Evolutionary conservation across 2,888 invertebrate species (phyloP), one percentile per base, ranked within the genome.

Genomic region (Cephus nigrinus): DNA sequence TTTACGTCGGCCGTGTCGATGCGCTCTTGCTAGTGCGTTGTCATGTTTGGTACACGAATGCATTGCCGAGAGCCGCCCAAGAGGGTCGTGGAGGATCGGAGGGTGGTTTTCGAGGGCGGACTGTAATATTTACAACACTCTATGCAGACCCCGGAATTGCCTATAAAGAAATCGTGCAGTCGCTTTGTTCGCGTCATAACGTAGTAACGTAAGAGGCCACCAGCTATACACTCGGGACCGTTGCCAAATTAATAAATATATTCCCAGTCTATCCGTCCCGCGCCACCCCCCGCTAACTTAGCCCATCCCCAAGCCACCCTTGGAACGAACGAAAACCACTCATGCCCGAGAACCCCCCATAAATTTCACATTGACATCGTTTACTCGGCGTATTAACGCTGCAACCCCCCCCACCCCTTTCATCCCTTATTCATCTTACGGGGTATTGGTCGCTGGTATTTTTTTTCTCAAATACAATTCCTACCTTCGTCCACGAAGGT

Each of bases 221-320:
- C 82, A 85, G 86, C 88, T 87, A 87, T 86, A 88, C 86, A 86
- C 84, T 83, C 86, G 89, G 90, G 90, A 89, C 82, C 85, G 82
- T 86, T 89, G 90, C 90, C 91, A 91, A 91, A 91, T 91, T 91
- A 91, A 91, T 91, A 91, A 91, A 91, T 91, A 91, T 88, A 90
- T 90, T 87, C 86, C 81, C 86, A 86, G 88, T 86, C 88, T 86
- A 90, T 88, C 83, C 82, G 82, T 79, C 81, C 69, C 36, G 73
- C 30, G 73, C 55, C 31, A 9, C 15, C 69, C n/a, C 69, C 32
- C 72, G 36, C 23, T 35, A 68, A 15, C 72, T n/a, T 71, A 35
- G 12, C 68, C 69, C 69, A 32, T 73, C 76, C 72, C 78, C 74
- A 73, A 75, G 73, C 68, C 72, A 69, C 68, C 55, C 74, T 33